These are phyloP conservation scores for Tychaedon coryphoeus DNA, from an alignment of 2,113 vertebrate species.

Conservation along the genomic window DNA sequence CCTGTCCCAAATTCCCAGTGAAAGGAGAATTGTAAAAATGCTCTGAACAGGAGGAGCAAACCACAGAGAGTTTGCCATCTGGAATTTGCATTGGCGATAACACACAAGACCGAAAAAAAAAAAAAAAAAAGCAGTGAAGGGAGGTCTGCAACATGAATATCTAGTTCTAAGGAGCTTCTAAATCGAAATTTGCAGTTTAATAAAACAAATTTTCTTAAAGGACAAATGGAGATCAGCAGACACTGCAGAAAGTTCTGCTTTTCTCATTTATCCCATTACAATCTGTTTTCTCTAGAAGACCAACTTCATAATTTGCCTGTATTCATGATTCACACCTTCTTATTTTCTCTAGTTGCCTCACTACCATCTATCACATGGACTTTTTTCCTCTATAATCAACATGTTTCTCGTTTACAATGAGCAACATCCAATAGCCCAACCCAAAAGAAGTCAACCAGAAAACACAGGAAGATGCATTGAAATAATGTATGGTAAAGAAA, in stretches of 20 bases:
- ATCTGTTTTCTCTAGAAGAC: background rate
- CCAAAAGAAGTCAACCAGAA: background rate
- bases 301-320: background rate
- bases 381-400: background rate
- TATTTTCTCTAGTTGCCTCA: background rate
- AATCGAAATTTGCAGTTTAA: background rate
- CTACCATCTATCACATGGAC: background rate
- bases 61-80: background rate
- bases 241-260: background rate
- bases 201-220: background rate
- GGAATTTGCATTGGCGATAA: background rate
- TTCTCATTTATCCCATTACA: background rate
- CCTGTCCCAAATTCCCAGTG: background rate
- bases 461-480: background rate
- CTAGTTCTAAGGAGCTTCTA: background rate
- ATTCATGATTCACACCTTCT: background rate
- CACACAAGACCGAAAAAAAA: background rate
- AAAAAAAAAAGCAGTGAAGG: no score
- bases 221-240: background rate
- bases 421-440: background rate
- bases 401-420: background rate
- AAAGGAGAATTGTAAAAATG: background rate
- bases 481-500: background rate
- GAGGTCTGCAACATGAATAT: background rate
- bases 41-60: background rate